phyloP scores from a whole-genome alignment of 2,888 invertebrate species.

The Lordiphosa andalusiaca region DNA sequence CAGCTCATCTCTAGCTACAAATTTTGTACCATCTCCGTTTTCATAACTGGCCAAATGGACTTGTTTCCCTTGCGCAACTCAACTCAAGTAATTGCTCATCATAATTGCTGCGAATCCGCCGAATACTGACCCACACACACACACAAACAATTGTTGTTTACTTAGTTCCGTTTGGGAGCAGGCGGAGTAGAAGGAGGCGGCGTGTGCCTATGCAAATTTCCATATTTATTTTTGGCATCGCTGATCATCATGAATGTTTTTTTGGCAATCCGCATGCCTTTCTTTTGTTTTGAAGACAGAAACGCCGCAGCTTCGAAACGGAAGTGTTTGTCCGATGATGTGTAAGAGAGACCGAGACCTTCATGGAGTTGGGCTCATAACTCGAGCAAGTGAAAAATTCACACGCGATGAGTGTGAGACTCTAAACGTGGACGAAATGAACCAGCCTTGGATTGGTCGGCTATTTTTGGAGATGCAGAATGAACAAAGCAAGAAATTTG shows the following conservation, averaged over 20 bases:
- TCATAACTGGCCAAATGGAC: too few relatives aligned
- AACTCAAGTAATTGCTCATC: too few relatives aligned
- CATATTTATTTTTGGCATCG: slow-evolving; percentile 52
- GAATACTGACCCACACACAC: slow-evolving; percentile 61
- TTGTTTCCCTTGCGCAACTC: too few relatives aligned
- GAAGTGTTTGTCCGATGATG: slow-evolving; percentile 70
- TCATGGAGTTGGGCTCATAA: neutral
- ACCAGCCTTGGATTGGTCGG: too few relatives aligned
- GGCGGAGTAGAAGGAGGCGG: neutral
- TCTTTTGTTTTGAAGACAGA: slow-evolving; percentile 16
- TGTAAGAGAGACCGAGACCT: slow-evolving; percentile 49
- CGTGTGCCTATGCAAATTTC: slow-evolving; percentile 21
- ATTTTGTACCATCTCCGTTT: too few relatives aligned
- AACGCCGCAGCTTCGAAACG: slow-evolving; percentile 42
- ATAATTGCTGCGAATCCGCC: too few relatives aligned
- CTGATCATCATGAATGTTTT: slow-evolving; percentile 17
- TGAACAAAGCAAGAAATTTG: too few relatives aligned
- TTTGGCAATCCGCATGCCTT: slow-evolving; percentile 9
- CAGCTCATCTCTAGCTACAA: too few relatives aligned
- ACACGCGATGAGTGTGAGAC: slow-evolving; percentile 48
- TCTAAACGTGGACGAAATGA: slow-evolving; percentile 25
- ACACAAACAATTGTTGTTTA: slow-evolving; percentile 49
- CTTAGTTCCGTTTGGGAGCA: slow-evolving; percentile 8
- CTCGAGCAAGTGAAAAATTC: slow-evolving; percentile 24
- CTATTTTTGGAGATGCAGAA: neutral